These are phyloP conservation scores for Characodon lateralis DNA, from an alignment of 2,797 vertebrate genomes.

Conservation along the genomic window DNA sequence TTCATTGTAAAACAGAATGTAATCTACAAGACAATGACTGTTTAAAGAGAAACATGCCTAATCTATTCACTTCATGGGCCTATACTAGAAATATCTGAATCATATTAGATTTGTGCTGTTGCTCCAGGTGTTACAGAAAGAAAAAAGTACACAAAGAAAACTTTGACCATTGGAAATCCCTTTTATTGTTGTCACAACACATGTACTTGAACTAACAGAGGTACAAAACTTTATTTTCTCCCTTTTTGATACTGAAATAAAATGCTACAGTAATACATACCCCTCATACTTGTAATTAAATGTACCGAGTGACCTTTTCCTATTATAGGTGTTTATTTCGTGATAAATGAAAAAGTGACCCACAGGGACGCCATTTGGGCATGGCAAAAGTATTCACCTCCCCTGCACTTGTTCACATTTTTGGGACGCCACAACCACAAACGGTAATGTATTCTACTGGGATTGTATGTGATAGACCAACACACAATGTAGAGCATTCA, in stretches of 20 bases:
- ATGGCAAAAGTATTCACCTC: neutral
- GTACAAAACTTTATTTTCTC: conserved; percentile 71
- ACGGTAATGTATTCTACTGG: neutral
- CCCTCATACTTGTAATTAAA: conserved; percentile 53
- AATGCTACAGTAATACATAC: conserved; percentile 65
- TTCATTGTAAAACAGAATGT: neutral
- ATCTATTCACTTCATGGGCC: neutral
- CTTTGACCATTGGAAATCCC: conserved; percentile 53
- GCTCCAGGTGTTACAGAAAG: neutral
- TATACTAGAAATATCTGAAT: neutral
- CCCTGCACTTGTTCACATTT: neutral
- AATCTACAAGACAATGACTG: neutral
- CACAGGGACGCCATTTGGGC: conserved; percentile 53
- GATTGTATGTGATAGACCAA: neutral
- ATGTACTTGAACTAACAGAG: conserved; percentile 63
- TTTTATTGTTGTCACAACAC: conserved; percentile 78
- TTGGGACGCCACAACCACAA: too few species aligned
- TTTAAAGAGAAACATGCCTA: neutral
- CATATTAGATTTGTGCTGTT: neutral
- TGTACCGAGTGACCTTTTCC: conserved; percentile 28
- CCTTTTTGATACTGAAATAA: conserved; percentile 65
- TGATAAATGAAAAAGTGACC: conserved; percentile 25
- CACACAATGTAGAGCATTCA: neutral
- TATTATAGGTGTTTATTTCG: conserved; percentile 18
- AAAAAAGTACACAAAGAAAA: neutral